These are phyloP conservation scores for Bombus picipes DNA, from an alignment of 1,140 invertebrate species.

Conservation along the genomic window DNA sequence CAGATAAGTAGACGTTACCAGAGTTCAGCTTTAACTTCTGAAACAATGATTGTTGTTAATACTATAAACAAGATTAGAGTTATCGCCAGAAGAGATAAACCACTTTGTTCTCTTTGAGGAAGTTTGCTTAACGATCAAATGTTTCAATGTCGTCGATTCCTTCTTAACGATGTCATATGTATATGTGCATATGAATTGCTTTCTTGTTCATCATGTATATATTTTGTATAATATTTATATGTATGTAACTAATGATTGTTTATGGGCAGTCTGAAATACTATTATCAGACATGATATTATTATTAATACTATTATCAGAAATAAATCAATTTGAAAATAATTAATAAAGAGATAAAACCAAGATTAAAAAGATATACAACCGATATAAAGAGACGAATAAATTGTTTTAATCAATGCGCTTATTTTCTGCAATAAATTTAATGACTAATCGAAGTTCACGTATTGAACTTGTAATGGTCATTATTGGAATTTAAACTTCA, in stretches of 20 bases:
- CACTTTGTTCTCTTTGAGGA: constrained; percentile 43
- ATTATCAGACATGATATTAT: neutral
- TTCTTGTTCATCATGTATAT: too few relatives aligned
- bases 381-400: neutral
- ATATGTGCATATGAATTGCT: too few relatives aligned
- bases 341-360: neutral
- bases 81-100: constrained; percentile 28
- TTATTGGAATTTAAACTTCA: too few relatives aligned
- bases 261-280: neutral
- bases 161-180: neutral
- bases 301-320: neutral
- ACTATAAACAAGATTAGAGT: constrained; percentile 51
- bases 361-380: neutral
- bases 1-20: neutral
- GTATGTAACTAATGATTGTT: neutral
- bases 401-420: neutral
- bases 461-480: neutral
- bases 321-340: neutral
- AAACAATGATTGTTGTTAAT: constrained; percentile 43
- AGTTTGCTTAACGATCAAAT: constrained; percentile 29
- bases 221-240: neutral
- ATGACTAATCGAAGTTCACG: neutral
- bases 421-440: neutral
- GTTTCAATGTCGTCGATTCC: constrained; percentile 50
- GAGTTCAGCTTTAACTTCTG: neutral